A percentile compares a stretch with the other conserved stretches of the same genome.
Evolutionary conservation across 2,888 invertebrate genomes (phyloP).

Genomic region (Eupithecia subumbrata): DNA sequence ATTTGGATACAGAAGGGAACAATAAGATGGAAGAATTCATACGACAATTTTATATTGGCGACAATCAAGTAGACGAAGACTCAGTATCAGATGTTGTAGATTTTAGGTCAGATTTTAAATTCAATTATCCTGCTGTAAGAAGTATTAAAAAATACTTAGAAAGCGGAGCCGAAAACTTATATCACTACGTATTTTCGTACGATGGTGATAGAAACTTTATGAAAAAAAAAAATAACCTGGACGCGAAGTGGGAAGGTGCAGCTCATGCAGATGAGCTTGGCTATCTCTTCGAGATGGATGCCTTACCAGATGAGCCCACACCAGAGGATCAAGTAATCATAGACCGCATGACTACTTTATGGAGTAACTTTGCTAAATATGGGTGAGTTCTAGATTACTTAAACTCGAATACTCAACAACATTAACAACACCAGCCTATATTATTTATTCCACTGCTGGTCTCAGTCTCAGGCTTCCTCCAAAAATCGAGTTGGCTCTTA

Average conservation of each 20-base stretch:
- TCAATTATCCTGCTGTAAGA: constrained; percentile 34
- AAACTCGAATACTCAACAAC: not conserved
- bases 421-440: not conserved
- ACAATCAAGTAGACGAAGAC: constrained; percentile 28
- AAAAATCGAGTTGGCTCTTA: not conserved
- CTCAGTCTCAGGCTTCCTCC: not conserved
- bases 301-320: constrained; percentile 17
- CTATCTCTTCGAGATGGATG: constrained; percentile 37
- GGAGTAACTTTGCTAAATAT: constrained; percentile 49
- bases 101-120: constrained; percentile 39
- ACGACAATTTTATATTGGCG: constrained; percentile 41
- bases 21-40: constrained; percentile 24
- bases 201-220: constrained; percentile 35
- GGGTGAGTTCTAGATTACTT: constrained; percentile 36
- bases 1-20: constrained; percentile 23
- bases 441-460: not conserved
- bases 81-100: constrained; percentile 26
- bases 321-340: constrained; percentile 40
- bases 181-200: constrained; percentile 42
- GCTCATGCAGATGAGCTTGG: constrained; percentile 42
- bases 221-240: constrained; percentile 14
- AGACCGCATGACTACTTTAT: constrained; percentile 40
- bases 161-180: constrained; percentile 32
- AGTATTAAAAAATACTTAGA: constrained; percentile 32
- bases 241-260: constrained; percentile 31